phyloP scores from a whole-genome alignment of 2,113 vertebrate genomes.

The Australoheros scitulus region DNA sequence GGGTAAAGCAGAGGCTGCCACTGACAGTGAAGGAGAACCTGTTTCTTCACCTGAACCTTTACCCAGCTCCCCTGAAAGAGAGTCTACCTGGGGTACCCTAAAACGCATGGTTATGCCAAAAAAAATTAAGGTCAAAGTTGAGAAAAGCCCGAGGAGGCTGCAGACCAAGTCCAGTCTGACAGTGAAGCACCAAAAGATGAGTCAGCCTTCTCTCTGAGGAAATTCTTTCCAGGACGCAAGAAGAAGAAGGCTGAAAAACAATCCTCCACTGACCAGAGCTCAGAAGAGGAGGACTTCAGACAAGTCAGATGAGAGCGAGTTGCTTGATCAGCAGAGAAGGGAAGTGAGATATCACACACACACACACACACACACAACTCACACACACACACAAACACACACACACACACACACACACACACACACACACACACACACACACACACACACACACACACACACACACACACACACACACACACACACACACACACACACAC shows the following conservation, averaged over 20 bases:
- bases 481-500: not conserved
- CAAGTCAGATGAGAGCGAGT: too few species aligned
- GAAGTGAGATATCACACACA: too few species aligned
- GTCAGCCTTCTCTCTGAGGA: slow-evolving; percentile 90
- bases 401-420: too few species aligned
- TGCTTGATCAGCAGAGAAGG: too few species aligned
- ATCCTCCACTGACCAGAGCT: slow-evolving; percentile 64
- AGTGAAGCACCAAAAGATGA: slow-evolving; percentile 90
- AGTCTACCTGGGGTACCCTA: slow-evolving; percentile 94
- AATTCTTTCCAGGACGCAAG: slow-evolving; percentile 89
- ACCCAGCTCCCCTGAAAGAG: slow-evolving; percentile 84
- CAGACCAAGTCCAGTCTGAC: slow-evolving; percentile 85
- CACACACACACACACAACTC: too few species aligned
- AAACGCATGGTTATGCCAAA: slow-evolving; percentile 92
- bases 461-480: too few species aligned
- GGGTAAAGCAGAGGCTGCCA: slow-evolving; percentile 71
- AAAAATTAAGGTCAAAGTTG: slow-evolving; percentile 86
- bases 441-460: too few species aligned
- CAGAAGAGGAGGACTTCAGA: slow-evolving; percentile 89
- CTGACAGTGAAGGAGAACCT: slow-evolving; percentile 63
- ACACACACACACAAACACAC: too few species aligned
- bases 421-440: too few species aligned
- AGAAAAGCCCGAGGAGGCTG: slow-evolving; percentile 86
- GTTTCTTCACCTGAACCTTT: slow-evolving; percentile 83
- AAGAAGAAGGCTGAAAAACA: slow-evolving; percentile 91